Base-by-base conservation (phyloP, 2,797 vertebrate genomes). In the Numenius phaeopus region DNA sequence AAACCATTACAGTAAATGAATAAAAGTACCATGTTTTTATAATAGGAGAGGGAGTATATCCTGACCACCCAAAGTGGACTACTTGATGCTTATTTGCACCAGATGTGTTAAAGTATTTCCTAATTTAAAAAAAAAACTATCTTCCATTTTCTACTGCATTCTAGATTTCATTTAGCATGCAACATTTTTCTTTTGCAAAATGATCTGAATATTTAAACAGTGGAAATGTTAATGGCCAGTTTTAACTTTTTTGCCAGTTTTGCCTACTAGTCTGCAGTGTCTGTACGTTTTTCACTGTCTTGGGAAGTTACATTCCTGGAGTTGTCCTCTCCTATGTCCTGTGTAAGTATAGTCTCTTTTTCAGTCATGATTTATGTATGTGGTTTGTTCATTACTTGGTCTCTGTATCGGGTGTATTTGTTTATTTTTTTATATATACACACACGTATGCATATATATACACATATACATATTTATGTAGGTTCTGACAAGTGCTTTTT, bases 291-390 rank as follows among this genome's bases (percentile, higher is more conserved):
- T 98, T 99, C 89, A 99, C 99, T 14, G 91, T 99, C 76, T 97
- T 99, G 97, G 99, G 99, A 97, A 99, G 99, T 97, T 99, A 99
- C 98, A 98, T 99, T 99, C 99, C 99, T 98, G 99, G 99, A 97
- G 98, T 99, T 85, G 97, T 99, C 84, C 98, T 99, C 96, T 99
- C 99, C 50, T 99, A 99, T 93, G 94, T 99, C 61, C 95, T 99
- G 58, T 96, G 99, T 99, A 98, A 99, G 99, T 98, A 97, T 18
- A 39, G 22, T 69, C 58, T 81, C 71, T 58, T 87, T 71, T 93
- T 81, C 47, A 70, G 0, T 83, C 71, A 18, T 59, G 30, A 66
- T 80, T 50, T 79, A 46, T 27, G 15, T 69, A 44, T 50, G 15
- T 72, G 24, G 10, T 75, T 55, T 55, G 22, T 49, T 87, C 57